phyloP scores from a whole-genome alignment of 1,140 invertebrate genomes.

The Ganaspis sp. region DNA sequence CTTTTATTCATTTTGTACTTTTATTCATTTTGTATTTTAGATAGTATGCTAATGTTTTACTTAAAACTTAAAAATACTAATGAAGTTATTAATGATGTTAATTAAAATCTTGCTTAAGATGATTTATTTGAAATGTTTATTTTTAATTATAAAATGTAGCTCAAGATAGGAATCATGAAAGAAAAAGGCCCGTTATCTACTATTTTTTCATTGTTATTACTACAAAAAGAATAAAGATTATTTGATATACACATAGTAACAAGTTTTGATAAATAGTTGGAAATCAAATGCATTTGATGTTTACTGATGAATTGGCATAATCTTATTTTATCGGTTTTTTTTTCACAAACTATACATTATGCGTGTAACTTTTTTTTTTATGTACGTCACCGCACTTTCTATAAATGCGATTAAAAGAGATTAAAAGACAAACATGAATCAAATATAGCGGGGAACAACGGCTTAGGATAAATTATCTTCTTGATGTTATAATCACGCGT shows the following conservation, averaged over 20 bases:
- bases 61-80: no score
- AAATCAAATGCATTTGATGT: constrained; percentile 19
- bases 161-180: neutral
- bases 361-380: neutral
- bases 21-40: no score
- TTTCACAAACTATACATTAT: neutral
- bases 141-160: no score
- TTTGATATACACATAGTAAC: constrained; percentile 30
- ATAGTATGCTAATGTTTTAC: no score
- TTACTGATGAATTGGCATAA: neutral
- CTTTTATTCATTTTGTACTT: no score
- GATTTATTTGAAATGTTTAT: no score
- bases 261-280: constrained; percentile 25
- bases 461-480: neutral
- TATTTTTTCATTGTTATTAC: constrained; percentile 29
- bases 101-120: no score
- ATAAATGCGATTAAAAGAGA: neutral
- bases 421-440: neutral
- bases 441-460: neutral
- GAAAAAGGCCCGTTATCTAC: constrained; percentile 7
- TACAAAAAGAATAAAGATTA: constrained; percentile 20
- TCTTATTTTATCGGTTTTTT: constrained; percentile 1
- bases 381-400: neutral
- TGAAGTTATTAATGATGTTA: no score
- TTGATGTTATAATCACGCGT: neutral